Evolutionary conservation across 2,797 vertebrate genomes (phyloP), one percentile per base, ranked within the genome.

Genomic region (Chrosomus eos): DNA sequence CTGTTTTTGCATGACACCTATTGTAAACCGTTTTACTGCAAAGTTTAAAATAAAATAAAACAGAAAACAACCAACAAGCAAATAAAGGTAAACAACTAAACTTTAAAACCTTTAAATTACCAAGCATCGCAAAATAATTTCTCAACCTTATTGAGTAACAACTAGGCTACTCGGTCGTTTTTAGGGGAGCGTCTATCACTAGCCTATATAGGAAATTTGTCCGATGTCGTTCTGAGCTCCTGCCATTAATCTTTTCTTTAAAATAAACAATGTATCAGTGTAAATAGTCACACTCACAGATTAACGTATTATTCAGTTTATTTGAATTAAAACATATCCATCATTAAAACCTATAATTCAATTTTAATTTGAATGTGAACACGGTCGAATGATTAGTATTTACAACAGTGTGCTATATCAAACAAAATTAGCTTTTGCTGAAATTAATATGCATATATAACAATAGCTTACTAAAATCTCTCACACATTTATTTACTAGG

Each of bases 91-190:
- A 64, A 64, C 2, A 26, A 26, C 1, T 9, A 43, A 36, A 43
- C 67, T 40, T 70, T 45, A 18, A 71, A 45, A 28, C 13, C 1
- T 62, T 16, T 43, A 26, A 26, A 71, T 4, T 2, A 18, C 21
- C 23, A 26, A 16, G 13, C 40, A 71, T 26, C 26, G 13, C 38
- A 18, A 72, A 38, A 68, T 38, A 4, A 45, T 71, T 26, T 26
- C 38, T 43, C 13, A 60, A 13, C 23, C 51, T 7, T 51, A 51
- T 19, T 23, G 33, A n/a, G 2, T 40, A n/a, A 40, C 2, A 38
- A 5, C 1, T n/a, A n/a, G n/a, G n/a, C n/a, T 21, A 1, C 31
- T 33, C 28, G 1, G 7, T 9, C 33, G n/a, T n/a, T n/a, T n/a
- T n/a, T n/a, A n/a, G n/a, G n/a, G n/a, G n/a, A n/a, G n/a, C n/a